phyloP scores from a whole-genome alignment of 2,113 vertebrate genomes.

The Nymphicus hollandicus region DNA sequence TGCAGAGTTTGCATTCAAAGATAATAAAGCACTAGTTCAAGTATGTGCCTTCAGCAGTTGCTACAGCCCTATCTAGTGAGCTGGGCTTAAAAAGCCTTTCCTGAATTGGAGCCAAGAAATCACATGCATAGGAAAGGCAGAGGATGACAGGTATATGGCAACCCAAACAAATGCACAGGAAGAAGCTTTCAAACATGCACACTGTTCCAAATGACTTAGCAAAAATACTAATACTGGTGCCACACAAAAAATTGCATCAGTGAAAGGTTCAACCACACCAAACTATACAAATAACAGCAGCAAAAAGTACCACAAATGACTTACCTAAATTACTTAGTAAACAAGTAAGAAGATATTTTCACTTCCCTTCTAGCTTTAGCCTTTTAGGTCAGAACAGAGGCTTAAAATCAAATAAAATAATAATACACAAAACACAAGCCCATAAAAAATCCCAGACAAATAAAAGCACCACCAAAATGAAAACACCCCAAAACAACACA shows the following conservation, averaged over 20 bases:
- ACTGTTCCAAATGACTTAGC: background rate
- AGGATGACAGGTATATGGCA: background rate
- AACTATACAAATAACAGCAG: background rate
- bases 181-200: background rate
- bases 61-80: background rate
- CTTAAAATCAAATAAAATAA: background rate
- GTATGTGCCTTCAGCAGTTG: background rate
- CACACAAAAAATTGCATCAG: background rate
- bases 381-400: background rate
- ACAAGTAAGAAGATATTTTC: background rate
- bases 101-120: background rate
- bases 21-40: background rate
- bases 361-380: background rate
- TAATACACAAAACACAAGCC: background rate
- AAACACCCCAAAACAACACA: background rate
- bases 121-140: background rate
- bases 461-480: background rate
- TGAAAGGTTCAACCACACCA: background rate
- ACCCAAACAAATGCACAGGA: background rate
- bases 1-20: background rate
- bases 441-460: background rate
- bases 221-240: background rate
- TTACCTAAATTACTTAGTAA: background rate
- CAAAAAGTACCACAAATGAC: background rate
- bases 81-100: background rate